Evolutionary conservation across 2,888 invertebrate species (phyloP).

Genomic region (Drosophila subquinaria): DNA sequence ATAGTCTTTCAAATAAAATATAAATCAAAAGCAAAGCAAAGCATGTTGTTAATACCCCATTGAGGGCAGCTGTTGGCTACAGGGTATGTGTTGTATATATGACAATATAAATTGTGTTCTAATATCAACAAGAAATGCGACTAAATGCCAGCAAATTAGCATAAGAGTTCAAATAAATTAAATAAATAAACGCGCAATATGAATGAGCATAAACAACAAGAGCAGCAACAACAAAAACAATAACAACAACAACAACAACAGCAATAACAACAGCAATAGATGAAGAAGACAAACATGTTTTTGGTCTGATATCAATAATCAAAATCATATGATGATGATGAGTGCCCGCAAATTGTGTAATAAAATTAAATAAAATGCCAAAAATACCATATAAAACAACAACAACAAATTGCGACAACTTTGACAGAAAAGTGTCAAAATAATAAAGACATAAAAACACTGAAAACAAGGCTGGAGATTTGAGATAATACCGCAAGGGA

Average conservation of each 20-base stretch:
- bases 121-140: conserved; percentile 50
- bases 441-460: conserved; percentile 4
- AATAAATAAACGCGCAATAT: conserved; percentile 62
- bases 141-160: conserved; percentile 71
- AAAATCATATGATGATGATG: conserved; percentile 58
- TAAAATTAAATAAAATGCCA: conserved; percentile 24
- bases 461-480: not conserved
- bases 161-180: conserved; percentile 62
- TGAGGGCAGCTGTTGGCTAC: not conserved
- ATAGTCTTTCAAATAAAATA: not conserved
- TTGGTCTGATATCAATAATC: conserved; percentile 51
- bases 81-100: conserved; percentile 9
- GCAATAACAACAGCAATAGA: not conserved
- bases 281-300: conserved; percentile 38
- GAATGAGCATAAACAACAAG: conserved; percentile 46
- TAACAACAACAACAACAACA: not conserved
- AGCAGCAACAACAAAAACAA: conserved; percentile 14
- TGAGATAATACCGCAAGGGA: not conserved
- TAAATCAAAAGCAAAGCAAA: not conserved
- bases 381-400: conserved; percentile 16
- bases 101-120: conserved; percentile 48
- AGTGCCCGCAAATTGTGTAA: conserved; percentile 48
- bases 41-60: not conserved
- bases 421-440: not conserved
- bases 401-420: conserved; percentile 1